Evolutionary conservation across 2,797 vertebrate species (phyloP).

Genomic region (Oryzias dopingdopingensis): DNA sequence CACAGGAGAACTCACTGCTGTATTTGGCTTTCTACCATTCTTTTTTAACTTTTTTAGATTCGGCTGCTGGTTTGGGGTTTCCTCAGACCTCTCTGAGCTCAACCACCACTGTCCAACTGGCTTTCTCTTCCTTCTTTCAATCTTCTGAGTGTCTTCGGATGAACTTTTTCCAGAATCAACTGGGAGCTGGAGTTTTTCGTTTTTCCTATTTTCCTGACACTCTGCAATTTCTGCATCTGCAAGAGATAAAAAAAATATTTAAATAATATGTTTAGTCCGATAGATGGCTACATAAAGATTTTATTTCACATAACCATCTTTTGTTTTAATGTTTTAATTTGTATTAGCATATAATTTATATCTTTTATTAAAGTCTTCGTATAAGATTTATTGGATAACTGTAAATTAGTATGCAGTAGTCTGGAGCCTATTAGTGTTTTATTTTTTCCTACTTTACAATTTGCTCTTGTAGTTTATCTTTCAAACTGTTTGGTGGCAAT

Average conservation of each 20-base stretch:
- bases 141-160: constrained; percentile 14
- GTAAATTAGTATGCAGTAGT: no score
- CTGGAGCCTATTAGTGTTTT: no score
- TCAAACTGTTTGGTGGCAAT: no score
- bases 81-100: constrained; percentile 10
- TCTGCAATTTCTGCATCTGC: constrained; percentile 15
- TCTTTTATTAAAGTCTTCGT: no score
- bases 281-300: no score
- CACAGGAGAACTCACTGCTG: constrained; percentile 4
- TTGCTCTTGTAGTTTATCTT: no score
- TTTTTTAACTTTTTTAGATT: constrained; percentile 35
- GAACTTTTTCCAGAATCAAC: constrained; percentile 12
- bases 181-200: constrained; percentile 5
- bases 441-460: no score
- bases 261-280: no score
- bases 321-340: no score
- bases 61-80: constrained; percentile 6
- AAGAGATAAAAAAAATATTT: neutral
- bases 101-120: constrained; percentile 58
- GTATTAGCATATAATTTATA: no score
- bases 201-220: constrained; percentile 10
- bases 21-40: neutral
- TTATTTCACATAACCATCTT: no score
- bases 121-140: constrained; percentile 57
- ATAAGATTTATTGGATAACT: no score